Base-by-base conservation (phyloP, 2,797 vertebrate genomes). In the Notolepis coatsorum region DNA sequence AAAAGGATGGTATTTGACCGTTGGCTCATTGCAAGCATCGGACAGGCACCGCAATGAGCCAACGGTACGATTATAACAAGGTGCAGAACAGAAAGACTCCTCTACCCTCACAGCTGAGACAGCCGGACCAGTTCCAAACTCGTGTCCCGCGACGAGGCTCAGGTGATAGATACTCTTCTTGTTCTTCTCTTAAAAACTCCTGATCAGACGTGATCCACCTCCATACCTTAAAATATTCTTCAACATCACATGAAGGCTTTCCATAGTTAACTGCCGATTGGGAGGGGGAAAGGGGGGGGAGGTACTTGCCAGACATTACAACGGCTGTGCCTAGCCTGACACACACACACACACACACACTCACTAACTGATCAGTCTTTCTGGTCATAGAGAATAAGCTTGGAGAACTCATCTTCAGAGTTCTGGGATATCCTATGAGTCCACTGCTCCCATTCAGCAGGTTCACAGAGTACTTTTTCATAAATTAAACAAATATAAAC, bases 401-500 rank as follows among this genome's bases (percentile, higher is more conserved):
- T 18, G 64, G 27, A 48, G 21, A 72, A 68, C 49, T 24, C 56
- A 58, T 64, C 65, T 64, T 74, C 53, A 70, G 64, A 68, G 62
- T 66, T 80, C 28, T 71, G 64, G 58, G 71, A 74, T 61, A 65
- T 55, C 3, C 61, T 61, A 64, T 57, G 65, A 60, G 68, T 75
- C 52, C 65, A 60, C 73, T 52, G 53, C 53, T 65, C 65, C 64
- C 28, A 60, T 47, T 75, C 51, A 62, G 38, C 42, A 72, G 42
- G 50, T 79, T 59, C 51, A 68, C 41, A 51, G 7, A 68, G 66
- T 9, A 53, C 55, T 62, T 76, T 12, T 68, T 69, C 57, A 17
- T 33, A 66, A 85, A 90, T 88, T 86, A 83, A 85, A 57, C 9
- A 88, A 84, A 85, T 87, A 88, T 79, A 86, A 89, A 86, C 73